A percentile compares a stretch with the other conserved stretches of the same genome.
Evolutionary conservation across 2,888 invertebrate species (phyloP).

Genomic region (Serripes groenlandicus): DNA sequence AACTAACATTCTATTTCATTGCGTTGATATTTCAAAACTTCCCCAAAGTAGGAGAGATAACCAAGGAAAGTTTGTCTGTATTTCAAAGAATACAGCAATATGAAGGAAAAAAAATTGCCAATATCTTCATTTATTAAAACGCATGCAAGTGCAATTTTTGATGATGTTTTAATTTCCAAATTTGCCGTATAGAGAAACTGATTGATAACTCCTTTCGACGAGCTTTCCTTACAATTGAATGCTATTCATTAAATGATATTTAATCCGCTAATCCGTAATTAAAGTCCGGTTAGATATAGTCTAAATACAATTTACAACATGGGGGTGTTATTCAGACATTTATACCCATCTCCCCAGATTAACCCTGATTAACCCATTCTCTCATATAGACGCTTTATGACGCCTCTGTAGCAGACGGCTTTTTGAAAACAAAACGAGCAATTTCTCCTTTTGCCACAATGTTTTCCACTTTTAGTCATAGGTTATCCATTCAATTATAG

Average conservation of each 20-base stretch:
- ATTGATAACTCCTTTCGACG: not conserved
- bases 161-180: too few relatives aligned
- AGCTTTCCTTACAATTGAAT: not conserved
- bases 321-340: not conserved
- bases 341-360: not conserved
- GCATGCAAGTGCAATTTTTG: too few relatives aligned
- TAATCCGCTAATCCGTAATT: slow-evolving; percentile 1
- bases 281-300: slow-evolving; percentile 11
- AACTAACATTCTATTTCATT: too few relatives aligned
- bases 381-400: not conserved
- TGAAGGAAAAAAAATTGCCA: too few relatives aligned
- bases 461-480: not conserved
- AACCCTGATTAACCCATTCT: slow-evolving; percentile 7
- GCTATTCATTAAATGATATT: slow-evolving; percentile 5
- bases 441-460: not conserved
- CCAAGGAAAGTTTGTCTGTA: too few relatives aligned
- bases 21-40: too few relatives aligned
- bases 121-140: too few relatives aligned
- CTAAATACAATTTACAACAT: not conserved
- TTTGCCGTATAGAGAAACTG: not conserved
- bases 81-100: too few relatives aligned
- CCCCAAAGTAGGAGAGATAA: too few relatives aligned
- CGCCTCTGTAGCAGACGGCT: not conserved
- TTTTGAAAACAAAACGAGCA: not conserved
- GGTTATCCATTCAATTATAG: too few relatives aligned